phyloP scores from a whole-genome alignment of 2,888 invertebrate genomes.

The Fragum whitleyi region DNA sequence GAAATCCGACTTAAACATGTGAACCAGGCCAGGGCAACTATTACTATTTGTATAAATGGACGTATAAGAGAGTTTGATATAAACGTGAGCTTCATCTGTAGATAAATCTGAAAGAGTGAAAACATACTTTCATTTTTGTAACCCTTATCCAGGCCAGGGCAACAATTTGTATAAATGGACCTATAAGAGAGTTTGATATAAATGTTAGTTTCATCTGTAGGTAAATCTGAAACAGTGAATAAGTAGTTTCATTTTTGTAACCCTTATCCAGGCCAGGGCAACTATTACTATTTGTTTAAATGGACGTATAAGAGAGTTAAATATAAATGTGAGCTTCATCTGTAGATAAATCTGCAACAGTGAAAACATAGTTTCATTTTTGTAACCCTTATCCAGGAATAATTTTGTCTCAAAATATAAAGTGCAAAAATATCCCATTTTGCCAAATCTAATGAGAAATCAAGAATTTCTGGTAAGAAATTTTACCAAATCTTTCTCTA shows the following conservation, averaged over 20 bases:
- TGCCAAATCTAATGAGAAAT: no score
- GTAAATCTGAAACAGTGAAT: slow-evolving; percentile 89
- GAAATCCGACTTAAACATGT: slow-evolving; percentile 92
- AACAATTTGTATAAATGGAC: slow-evolving; percentile 94
- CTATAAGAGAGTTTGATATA: slow-evolving; percentile 91
- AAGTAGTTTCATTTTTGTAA: no score
- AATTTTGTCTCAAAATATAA: no score
- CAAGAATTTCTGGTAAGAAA: no score
- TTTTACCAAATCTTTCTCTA: no score
- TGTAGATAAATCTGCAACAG: slow-evolving; percentile 92
- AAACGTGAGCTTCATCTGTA: slow-evolving; percentile 94
- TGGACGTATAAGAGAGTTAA: slow-evolving; percentile 92
- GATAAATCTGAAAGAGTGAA: slow-evolving; percentile 89
- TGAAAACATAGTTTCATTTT: no score
- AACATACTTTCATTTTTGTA: no score
- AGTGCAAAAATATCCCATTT: no score
- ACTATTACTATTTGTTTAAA: slow-evolving; percentile 93
- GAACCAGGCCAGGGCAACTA: slow-evolving; percentile 89
- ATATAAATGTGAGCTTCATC: slow-evolving; percentile 92
- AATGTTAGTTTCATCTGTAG: slow-evolving; percentile 94
- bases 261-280: slow-evolving; percentile 88
- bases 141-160: slow-evolving; percentile 88
- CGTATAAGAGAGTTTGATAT: slow-evolving; percentile 91
- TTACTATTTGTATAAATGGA: slow-evolving; percentile 93
- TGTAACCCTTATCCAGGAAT: no score